phyloP scores from a whole-genome alignment of 1,140 invertebrate species.

The Hestina assimilis region DNA sequence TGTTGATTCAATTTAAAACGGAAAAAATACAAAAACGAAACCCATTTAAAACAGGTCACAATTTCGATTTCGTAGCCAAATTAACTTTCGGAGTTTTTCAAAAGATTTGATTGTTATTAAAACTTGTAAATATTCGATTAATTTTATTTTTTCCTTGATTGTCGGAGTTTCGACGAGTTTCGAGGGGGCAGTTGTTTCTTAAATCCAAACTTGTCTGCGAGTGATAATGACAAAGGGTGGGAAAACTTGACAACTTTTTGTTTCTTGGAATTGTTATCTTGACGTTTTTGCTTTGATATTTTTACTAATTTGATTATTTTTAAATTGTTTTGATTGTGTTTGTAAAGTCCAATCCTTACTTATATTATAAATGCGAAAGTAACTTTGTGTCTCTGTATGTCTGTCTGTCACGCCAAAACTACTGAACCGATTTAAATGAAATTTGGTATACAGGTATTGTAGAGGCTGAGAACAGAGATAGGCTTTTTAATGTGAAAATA shows the following conservation, averaged over 20 bases:
- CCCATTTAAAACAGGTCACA: background rate
- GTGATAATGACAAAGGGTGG: slow-evolving; percentile 4
- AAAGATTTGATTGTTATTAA: slow-evolving; percentile 5
- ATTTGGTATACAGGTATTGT: too few relatives aligned
- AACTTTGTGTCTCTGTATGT: too few relatives aligned
- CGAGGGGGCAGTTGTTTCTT: background rate
- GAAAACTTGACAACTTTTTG: background rate
- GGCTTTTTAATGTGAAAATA: too few relatives aligned
- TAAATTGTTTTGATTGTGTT: too few relatives aligned
- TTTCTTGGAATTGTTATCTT: background rate
- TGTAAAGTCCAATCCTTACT: too few relatives aligned
- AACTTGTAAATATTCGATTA: slow-evolving; percentile 21
- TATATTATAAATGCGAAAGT: too few relatives aligned
- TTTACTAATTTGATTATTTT: too few relatives aligned
- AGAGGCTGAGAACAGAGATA: too few relatives aligned
- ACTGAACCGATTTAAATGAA: too few relatives aligned
- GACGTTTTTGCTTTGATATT: too few relatives aligned
- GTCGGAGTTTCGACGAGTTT: background rate
- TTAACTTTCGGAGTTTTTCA: slow-evolving; percentile 5
- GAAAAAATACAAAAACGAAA: background rate
- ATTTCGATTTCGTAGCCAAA: background rate
- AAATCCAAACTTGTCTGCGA: background rate
- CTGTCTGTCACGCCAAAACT: too few relatives aligned
- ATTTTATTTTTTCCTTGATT: slow-evolving; percentile 22
- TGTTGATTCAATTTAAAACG: too few relatives aligned